These are phyloP conservation scores for Perognathus longimembris DNA, from an alignment of 2,113 vertebrate species.

Conservation along the genomic window DNA sequence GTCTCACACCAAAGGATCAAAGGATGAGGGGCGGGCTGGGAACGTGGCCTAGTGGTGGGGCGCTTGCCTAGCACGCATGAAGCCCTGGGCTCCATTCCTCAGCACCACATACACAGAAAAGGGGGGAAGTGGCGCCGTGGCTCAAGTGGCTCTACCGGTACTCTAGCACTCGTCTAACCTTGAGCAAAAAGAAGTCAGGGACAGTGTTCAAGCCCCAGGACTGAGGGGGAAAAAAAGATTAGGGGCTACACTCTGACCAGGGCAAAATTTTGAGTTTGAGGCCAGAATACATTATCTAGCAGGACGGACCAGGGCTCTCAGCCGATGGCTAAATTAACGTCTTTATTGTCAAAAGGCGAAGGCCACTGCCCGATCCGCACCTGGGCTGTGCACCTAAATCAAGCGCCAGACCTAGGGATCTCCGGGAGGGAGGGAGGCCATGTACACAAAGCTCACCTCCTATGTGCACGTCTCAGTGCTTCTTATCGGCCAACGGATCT, in stretches of 20 bases:
- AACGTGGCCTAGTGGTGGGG: too few species aligned
- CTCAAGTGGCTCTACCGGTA: neutral
- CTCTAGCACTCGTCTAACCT: neutral
- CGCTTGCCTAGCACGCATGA: too few species aligned
- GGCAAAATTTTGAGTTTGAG: neutral
- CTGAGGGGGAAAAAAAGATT: neutral
- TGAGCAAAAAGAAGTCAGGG: too few species aligned
- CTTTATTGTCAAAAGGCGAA: neutral
- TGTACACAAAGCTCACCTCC: neutral
- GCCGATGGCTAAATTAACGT: neutral
- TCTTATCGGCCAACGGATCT: neutral
- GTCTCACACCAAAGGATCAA: neutral
- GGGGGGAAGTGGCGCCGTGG: too few species aligned
- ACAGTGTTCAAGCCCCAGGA: too few species aligned
- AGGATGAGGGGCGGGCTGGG: neutral
- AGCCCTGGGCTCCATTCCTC: too few species aligned
- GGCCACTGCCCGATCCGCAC: neutral
- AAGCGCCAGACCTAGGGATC: neutral
- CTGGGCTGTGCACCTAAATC: neutral
- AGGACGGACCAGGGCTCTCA: neutral
- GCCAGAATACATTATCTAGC: neutral
- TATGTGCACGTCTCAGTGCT: neutral
- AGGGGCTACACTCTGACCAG: too few species aligned
- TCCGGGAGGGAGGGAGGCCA: neutral
- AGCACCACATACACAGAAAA: too few species aligned